Percentiles rank a stretch among this genome's conserved stretches.
Evolutionary conservation across 2,113 vertebrate genomes (phyloP).

Genomic region (Corythornis cristatus): DNA sequence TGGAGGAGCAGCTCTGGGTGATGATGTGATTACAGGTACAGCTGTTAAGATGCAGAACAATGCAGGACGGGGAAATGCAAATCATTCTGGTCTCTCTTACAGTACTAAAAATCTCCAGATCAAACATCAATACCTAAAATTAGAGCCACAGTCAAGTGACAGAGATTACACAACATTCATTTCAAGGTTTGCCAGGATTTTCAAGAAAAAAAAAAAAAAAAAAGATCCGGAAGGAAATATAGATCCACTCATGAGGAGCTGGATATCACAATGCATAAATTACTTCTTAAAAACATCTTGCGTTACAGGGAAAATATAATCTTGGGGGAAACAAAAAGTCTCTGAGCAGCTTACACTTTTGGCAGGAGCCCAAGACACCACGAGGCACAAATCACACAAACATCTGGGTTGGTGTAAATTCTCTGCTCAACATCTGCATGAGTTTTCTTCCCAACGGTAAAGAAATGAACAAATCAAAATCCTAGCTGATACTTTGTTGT

Average conservation of each 20-base stretch:
- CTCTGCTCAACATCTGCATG: not conserved
- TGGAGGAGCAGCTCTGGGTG: not conserved
- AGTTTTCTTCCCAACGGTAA: not conserved
- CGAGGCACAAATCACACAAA: conserved; percentile 33
- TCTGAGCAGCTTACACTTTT: conserved; percentile 24
- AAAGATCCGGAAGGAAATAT: not conserved
- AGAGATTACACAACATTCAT: conserved; percentile 13
- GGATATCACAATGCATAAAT: not conserved
- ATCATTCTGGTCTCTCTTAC: not conserved
- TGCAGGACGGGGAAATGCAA: not conserved
- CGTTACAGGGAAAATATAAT: conserved; percentile 27
- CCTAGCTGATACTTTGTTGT: not conserved
- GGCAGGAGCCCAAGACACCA: conserved; percentile 11
- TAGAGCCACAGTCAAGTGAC: not conserved
- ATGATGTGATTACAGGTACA: not conserved
- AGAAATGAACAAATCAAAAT: not conserved
- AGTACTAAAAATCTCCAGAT: conserved; percentile 17
- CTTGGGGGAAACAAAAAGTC: conserved; percentile 4
- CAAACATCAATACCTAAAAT: conserved; percentile 36
- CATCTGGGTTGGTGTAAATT: conserved; percentile 16
- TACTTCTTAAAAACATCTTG: conserved; percentile 33
- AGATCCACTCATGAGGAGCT: conserved; percentile 6
- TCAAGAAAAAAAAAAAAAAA: not conserved
- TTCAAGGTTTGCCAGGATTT: conserved; percentile 18
- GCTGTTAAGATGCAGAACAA: not conserved